Conservation (phyloP, 2,113 vertebrate species). For the Hemicordylus capensis region DNA sequence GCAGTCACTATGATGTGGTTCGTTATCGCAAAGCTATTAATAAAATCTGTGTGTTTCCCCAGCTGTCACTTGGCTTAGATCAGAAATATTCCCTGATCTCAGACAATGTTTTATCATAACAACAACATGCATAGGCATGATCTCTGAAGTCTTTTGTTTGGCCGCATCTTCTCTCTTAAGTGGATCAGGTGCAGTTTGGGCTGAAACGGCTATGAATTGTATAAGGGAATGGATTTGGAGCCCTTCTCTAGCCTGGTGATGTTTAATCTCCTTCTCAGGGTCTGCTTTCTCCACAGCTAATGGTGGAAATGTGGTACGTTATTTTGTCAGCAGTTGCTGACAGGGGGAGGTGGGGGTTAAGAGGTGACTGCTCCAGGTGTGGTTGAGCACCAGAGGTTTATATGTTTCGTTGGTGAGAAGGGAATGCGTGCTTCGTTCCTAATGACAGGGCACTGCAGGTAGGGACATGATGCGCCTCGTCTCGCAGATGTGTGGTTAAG, state of each 20-base stretch:
- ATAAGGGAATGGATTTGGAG: not conserved
- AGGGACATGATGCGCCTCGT: constrained; percentile 69
- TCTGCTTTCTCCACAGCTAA: not conserved
- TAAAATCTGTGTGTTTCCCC: constrained; percentile 13
- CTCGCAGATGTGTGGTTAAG: constrained; percentile 72
- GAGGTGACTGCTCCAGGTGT: constrained; percentile 72
- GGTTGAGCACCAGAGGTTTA: constrained; percentile 68
- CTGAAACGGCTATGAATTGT: not conserved
- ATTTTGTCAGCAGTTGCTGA: not conserved
- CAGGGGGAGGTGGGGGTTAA: not conserved
- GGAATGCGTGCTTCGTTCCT: constrained; percentile 70
- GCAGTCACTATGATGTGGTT: not conserved
- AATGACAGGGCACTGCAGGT: constrained; percentile 83
- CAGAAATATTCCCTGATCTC: constrained; percentile 6
- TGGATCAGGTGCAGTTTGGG: not conserved
- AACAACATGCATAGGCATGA: not conserved
- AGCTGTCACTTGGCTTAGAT: not conserved
- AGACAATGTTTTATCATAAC: not conserved
- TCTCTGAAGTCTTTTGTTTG: not conserved
- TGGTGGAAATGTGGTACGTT: not conserved
- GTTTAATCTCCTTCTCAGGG: not conserved
- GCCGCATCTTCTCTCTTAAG: not conserved
- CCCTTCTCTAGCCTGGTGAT: not conserved
- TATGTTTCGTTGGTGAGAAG: constrained; percentile 57
- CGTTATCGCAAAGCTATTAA: constrained; percentile 3